Evolutionary conservation across 2,888 invertebrate species (phyloP).

Genomic region (Slavum lentiscoides): DNA sequence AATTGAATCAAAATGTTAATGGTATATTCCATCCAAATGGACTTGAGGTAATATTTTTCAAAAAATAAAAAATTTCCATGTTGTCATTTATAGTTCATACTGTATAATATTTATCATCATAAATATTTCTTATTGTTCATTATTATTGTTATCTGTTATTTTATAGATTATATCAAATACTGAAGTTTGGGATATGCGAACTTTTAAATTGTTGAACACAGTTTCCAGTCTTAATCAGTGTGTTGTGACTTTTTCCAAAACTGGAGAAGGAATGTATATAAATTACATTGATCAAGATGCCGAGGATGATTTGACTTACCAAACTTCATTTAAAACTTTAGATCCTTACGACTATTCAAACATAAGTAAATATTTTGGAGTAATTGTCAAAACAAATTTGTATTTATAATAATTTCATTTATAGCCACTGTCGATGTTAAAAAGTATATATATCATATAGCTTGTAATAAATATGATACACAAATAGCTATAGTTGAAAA

Average conservation of each 20-base stretch:
- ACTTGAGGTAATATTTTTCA: slow-evolving; percentile 69
- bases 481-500: slow-evolving; percentile 91
- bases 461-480: slow-evolving; percentile 80
- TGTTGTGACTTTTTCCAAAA: slow-evolving; percentile 83
- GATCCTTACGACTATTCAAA: slow-evolving; percentile 93
- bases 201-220: slow-evolving; percentile 89
- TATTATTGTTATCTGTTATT: slow-evolving; percentile 39
- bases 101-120: neutral
- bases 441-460: slow-evolving; percentile 82
- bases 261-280: slow-evolving; percentile 86
- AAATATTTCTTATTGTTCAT: neutral
- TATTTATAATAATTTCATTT: slow-evolving; percentile 49
- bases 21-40: slow-evolving; percentile 97
- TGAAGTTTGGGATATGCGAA: slow-evolving; percentile 97
- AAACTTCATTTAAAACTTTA: slow-evolving; percentile 91
- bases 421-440: slow-evolving; percentile 91
- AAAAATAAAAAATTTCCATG: neutral
- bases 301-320: slow-evolving; percentile 71
- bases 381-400: neutral
- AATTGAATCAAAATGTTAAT: slow-evolving; percentile 90
- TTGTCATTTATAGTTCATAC: neutral
- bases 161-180: slow-evolving; percentile 88
- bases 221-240: slow-evolving; percentile 93
- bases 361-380: slow-evolving; percentile 68
- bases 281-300: slow-evolving; percentile 75